Evolutionary conservation across 2,797 vertebrate genomes (phyloP).

Genomic region (Enteromius paludinosus): DNA sequence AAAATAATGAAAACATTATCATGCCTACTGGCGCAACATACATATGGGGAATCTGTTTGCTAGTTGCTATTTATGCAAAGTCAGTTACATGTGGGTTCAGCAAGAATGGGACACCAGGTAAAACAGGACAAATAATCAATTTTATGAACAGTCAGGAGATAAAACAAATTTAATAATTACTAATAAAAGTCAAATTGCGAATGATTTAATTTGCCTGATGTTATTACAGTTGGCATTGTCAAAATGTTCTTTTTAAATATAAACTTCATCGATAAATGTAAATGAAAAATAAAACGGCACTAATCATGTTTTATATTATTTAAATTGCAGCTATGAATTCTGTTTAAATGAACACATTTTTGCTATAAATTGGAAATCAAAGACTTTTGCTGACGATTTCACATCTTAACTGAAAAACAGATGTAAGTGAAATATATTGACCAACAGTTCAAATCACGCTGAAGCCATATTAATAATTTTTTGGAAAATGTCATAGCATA

Average conservation of each 20-base stretch:
- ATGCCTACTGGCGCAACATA: slow-evolving; percentile 63
- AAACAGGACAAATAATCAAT: neutral
- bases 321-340: neutral
- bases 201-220: neutral
- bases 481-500: neutral
- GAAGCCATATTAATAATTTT: neutral
- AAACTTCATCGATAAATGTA: neutral
- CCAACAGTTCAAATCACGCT: neutral
- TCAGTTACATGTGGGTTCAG: slow-evolving; percentile 7
- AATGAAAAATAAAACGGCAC: neutral
- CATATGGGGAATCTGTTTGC: slow-evolving; percentile 52
- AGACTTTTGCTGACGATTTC: neutral
- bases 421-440: neutral
- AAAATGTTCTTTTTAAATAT: neutral
- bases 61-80: slow-evolving; percentile 26
- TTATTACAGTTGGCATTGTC: neutral
- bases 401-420: neutral
- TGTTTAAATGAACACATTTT: neutral
- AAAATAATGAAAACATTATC: slow-evolving; percentile 79
- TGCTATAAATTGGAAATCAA: neutral
- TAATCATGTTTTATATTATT: neutral
- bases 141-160: neutral
- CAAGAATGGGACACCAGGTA: slow-evolving; percentile 2
- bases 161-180: neutral
- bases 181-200: neutral